These are phyloP conservation scores for Bradypodion ventrale DNA, from an alignment of 2,797 vertebrate species.

Conservation along the genomic window DNA sequence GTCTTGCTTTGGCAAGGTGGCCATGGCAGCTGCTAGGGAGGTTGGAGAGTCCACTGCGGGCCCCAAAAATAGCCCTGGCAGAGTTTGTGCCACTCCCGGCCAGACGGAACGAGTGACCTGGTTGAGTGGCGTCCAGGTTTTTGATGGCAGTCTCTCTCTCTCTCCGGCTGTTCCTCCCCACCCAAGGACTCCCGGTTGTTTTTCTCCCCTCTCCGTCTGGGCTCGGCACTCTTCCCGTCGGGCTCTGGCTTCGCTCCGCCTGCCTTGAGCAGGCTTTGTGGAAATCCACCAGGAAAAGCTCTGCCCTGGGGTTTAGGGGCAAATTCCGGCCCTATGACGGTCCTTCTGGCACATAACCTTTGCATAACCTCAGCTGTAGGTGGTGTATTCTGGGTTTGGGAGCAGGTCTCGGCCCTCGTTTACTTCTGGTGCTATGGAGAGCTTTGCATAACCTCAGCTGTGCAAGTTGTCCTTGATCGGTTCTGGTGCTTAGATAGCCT, in stretches of 20 bases:
- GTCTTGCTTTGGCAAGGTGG: neutral
- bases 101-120: neutral
- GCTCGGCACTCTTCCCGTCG: neutral
- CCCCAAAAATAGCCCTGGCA: constrained; percentile 56
- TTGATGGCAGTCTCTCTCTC: neutral
- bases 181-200: neutral
- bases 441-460: too few relatives aligned
- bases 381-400: too few relatives aligned
- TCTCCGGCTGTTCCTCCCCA: neutral
- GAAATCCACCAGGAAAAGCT: too few relatives aligned
- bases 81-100: neutral
- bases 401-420: too few relatives aligned
- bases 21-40: rapidly evolving
- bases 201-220: neutral
- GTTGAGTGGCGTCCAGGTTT: constrained; percentile 7
- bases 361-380: too few relatives aligned
- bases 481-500: neutral
- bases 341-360: too few relatives aligned
- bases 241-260: neutral
- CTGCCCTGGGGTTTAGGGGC: too few relatives aligned
- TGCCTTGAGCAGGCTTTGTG: too few relatives aligned
- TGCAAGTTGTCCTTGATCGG: neutral
- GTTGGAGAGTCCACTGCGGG: neutral
- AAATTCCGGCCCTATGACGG: too few relatives aligned
- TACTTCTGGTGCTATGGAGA: too few relatives aligned